These are phyloP conservation scores for Dasyprocta punctata DNA, from an alignment of 2,113 vertebrate genomes.

Conservation along the genomic window DNA sequence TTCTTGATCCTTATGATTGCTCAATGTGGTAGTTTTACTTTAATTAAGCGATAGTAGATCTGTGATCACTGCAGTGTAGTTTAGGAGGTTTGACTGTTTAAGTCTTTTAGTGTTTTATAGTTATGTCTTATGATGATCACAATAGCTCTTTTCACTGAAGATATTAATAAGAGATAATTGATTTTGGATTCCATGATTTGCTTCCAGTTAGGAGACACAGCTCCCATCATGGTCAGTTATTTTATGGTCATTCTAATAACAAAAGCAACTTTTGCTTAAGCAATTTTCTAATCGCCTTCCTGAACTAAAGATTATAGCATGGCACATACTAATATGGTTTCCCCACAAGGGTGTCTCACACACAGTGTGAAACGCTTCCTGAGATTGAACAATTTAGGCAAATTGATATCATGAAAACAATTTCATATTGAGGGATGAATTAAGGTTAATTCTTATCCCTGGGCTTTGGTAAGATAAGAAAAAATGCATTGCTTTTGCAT, in stretches of 20 bases:
- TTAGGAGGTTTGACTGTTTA: constrained; percentile 50
- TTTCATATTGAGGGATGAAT: constrained; percentile 31
- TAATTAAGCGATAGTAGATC: constrained; percentile 58
- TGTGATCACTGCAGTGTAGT: neutral
- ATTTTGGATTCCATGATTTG: constrained; percentile 43
- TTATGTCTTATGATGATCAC: neutral
- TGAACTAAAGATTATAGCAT: neutral
- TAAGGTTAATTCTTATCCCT: neutral
- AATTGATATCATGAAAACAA: neutral
- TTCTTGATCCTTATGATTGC: neutral
- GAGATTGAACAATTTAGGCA: neutral
- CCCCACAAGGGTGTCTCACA: neutral
- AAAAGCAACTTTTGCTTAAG: constrained; percentile 59
- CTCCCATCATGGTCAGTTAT: constrained; percentile 65
- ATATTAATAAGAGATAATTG: constrained; percentile 52
- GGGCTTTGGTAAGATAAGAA: neutral
- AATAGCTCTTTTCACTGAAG: neutral
- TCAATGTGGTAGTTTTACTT: constrained; percentile 34
- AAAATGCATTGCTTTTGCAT: neutral
- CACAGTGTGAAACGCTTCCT: neutral
- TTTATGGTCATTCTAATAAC: constrained; percentile 53
- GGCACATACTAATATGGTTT: neutral
- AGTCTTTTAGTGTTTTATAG: constrained; percentile 58
- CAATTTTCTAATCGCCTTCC: neutral
- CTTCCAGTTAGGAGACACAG: constrained; percentile 38